Evolutionary conservation across 2,888 invertebrate species (phyloP).

Genomic region (Esperia sulphurella): DNA sequence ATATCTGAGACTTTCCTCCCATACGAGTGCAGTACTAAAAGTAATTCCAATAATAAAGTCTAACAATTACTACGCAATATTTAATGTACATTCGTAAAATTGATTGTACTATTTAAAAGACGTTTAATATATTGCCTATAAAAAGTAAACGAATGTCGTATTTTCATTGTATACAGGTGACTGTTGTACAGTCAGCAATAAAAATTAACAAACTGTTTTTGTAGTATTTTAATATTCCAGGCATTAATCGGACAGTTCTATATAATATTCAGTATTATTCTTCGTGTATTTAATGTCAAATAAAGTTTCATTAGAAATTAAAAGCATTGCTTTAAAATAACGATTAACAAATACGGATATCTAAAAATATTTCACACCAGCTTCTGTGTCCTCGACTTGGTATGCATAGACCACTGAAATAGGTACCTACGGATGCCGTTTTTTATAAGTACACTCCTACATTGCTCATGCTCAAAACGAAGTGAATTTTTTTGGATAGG

Average conservation of each 20-base stretch:
- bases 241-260: not conserved
- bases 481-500: too few relatives aligned
- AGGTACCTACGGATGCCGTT: too few relatives aligned
- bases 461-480: too few relatives aligned
- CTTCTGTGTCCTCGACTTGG: too few relatives aligned
- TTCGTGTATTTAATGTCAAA: too few relatives aligned
- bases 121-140: constrained; percentile 43
- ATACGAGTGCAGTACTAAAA: constrained; percentile 39
- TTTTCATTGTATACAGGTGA: constrained; percentile 4
- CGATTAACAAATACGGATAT: too few relatives aligned
- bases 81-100: constrained; percentile 35
- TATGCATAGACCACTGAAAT: too few relatives aligned
- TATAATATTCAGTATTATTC: too few relatives aligned
- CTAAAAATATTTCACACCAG: too few relatives aligned
- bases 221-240: not conserved
- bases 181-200: constrained; percentile 1
- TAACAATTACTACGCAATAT: constrained; percentile 36
- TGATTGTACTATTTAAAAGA: constrained; percentile 18
- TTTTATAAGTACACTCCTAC: too few relatives aligned
- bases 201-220: not conserved
- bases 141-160: constrained; percentile 36
- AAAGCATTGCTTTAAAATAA: too few relatives aligned
- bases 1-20: constrained; percentile 47
- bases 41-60: constrained; percentile 42
- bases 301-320: too few relatives aligned